A percentile compares a stretch with the other conserved stretches of the same genome.
phyloP scores from a whole-genome alignment of 2,888 invertebrate genomes.

The Polymixis lichenea region DNA sequence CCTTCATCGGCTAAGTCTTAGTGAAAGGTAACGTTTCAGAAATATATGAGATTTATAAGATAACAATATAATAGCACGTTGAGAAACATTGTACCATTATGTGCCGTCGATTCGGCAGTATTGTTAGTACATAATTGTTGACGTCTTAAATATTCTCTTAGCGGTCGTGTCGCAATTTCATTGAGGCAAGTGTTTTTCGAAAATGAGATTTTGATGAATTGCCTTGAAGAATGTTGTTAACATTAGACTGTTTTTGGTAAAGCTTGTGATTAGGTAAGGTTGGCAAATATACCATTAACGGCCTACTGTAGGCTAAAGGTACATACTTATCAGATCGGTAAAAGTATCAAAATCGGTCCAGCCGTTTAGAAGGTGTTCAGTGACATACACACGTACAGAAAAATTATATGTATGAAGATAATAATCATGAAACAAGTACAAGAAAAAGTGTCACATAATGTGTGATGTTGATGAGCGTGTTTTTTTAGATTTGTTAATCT shows the following conservation, averaged over 20 bases:
- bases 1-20: conserved; percentile 48
- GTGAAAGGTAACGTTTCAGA: conserved; percentile 72
- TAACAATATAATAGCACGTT: conserved; percentile 69
- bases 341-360: no score
- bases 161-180: conserved; percentile 45
- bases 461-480: no score
- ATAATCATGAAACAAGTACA: no score
- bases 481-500: no score
- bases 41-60: conserved; percentile 69
- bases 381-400: neutral
- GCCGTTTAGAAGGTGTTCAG: no score
- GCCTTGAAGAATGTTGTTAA: conserved; percentile 22
- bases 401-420: no score
- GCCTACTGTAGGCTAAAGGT: neutral
- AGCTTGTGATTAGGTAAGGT: neutral
- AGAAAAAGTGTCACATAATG: no score
- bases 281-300: neutral
- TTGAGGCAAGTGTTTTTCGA: conserved; percentile 21
- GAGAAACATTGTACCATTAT: conserved; percentile 66
- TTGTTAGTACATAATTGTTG: conserved; percentile 67
- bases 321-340: neutral
- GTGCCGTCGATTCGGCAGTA: conserved; percentile 55
- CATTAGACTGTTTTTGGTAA: neutral
- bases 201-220: conserved; percentile 34
- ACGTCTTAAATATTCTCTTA: conserved; percentile 59